These are phyloP conservation scores for Lipophrys pholis DNA, from an alignment of 2,113 vertebrate genomes.

Conservation along the genomic window DNA sequence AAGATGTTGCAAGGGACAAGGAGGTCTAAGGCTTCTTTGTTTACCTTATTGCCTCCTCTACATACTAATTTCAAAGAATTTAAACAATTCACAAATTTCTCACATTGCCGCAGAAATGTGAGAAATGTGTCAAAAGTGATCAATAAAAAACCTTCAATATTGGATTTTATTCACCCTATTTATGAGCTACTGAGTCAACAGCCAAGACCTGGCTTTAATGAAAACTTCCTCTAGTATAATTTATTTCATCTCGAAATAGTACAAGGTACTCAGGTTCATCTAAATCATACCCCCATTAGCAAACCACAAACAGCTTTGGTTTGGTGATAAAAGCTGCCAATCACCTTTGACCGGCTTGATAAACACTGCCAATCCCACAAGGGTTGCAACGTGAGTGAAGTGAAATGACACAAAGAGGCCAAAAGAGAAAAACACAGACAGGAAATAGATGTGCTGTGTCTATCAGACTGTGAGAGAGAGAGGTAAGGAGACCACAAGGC, in stretches of 20 bases:
- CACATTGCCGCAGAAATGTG: no score
- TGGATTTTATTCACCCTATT: slow-evolving; percentile 7
- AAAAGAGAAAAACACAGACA: slow-evolving; percentile 2
- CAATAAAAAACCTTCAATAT: neutral
- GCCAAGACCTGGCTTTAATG: slow-evolving; percentile 11
- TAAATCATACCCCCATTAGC: slow-evolving; percentile 40
- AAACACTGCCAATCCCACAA: slow-evolving; percentile 37
- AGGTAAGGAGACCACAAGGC: neutral
- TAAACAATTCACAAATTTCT: no score
- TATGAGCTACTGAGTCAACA: neutral
- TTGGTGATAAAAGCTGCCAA: slow-evolving; percentile 53
- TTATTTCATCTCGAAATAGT: slow-evolving; percentile 21
- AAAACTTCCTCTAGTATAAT: slow-evolving; percentile 16
- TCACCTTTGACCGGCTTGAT: slow-evolving; percentile 51
- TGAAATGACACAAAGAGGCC: slow-evolving; percentile 8
- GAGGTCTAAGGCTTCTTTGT: no score
- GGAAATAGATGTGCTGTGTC: no score
- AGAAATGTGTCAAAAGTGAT: neutral
- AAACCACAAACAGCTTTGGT: slow-evolving; percentile 45
- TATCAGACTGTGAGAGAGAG: neutral
- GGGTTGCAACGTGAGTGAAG: slow-evolving; percentile 17
- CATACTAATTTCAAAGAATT: no score
- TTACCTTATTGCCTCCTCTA: no score
- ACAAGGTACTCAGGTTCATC: slow-evolving; percentile 32
- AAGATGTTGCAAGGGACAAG: no score